Percentiles rank a stretch among this genome's conserved stretches.
Evolutionary conservation across 1,140 invertebrate genomes (phyloP).

Genomic region (Caenorhabditis briggsae): DNA sequence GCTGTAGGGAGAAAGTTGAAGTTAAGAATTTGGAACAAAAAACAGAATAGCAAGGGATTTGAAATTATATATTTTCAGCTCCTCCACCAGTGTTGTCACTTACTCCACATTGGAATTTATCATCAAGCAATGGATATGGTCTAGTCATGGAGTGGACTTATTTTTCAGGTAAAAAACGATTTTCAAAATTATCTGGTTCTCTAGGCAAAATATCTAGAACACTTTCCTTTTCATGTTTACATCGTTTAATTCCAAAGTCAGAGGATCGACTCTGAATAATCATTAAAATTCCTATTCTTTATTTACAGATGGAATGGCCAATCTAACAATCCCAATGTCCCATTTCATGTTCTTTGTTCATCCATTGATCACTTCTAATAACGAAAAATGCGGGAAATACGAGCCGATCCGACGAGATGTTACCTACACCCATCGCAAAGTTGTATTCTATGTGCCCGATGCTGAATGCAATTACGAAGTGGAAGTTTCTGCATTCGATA

Average conservation of each 20-base stretch:
- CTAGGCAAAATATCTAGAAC: too few relatives aligned
- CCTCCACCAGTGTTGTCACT: background rate
- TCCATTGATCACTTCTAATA: background rate
- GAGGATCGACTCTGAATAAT: too few relatives aligned
- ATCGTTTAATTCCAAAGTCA: too few relatives aligned
- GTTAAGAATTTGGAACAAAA: background rate
- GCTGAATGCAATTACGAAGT: slow-evolving; percentile 45
- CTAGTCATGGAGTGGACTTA: slow-evolving; percentile 42
- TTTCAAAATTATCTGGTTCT: background rate
- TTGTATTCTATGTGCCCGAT: slow-evolving; percentile 24
- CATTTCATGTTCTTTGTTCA: slow-evolving; percentile 44
- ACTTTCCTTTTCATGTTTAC: too few relatives aligned
- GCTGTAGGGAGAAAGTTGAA: background rate
- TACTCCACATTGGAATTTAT: slow-evolving; percentile 13
- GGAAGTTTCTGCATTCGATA: slow-evolving; percentile 42
- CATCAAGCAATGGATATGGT: background rate
- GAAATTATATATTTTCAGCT: background rate
- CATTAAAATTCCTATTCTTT: too few relatives aligned
- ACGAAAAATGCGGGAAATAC: slow-evolving; percentile 35
- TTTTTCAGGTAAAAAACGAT: background rate
- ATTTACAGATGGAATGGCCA: background rate
- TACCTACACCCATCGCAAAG: slow-evolving; percentile 39
- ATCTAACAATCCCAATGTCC: background rate
- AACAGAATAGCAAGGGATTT: background rate
- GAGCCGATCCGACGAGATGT: slow-evolving; percentile 18